phyloP scores from a whole-genome alignment of 2,888 invertebrate genomes.

The Parnassius smintheus region DNA sequence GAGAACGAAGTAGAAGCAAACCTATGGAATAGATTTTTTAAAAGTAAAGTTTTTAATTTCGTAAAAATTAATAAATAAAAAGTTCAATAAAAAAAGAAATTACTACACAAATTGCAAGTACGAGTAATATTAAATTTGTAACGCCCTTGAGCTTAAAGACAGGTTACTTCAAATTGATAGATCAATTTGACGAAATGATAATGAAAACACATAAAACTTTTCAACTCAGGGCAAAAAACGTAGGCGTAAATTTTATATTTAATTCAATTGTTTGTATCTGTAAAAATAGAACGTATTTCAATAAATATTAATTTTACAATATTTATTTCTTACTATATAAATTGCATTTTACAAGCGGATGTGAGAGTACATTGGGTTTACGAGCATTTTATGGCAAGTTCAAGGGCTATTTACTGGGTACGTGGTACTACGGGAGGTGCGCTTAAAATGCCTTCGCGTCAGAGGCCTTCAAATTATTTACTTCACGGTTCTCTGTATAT shows the following conservation, averaged over 20 bases:
- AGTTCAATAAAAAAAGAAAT: no score
- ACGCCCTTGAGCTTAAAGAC: no score
- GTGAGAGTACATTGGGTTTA: constrained; percentile 21
- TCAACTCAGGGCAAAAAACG: no score
- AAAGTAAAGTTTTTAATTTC: no score
- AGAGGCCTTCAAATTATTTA: constrained; percentile 11
- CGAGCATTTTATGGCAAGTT: constrained; percentile 20
- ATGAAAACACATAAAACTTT: no score
- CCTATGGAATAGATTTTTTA: no score
- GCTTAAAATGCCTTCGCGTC: constrained; percentile 2
- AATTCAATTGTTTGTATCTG: background rate
- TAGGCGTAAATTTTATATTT: background rate
- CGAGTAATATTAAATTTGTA: no score
- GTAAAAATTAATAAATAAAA: no score
- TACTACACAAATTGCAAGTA: no score
- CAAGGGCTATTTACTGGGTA: constrained; percentile 21
- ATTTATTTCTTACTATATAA: constrained; percentile 3
- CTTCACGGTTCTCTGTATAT: background rate
- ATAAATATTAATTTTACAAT: constrained; percentile 9
- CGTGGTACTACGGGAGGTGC: constrained; percentile 3
- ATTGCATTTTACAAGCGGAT: constrained; percentile 12
- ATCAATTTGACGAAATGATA: no score
- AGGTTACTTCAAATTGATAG: no score
- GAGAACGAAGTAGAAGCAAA: no score
- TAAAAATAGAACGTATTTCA: constrained; percentile 2